Evolutionary conservation across 1,140 invertebrate species (phyloP).

Genomic region (Caenorhabditis briggsae): DNA sequence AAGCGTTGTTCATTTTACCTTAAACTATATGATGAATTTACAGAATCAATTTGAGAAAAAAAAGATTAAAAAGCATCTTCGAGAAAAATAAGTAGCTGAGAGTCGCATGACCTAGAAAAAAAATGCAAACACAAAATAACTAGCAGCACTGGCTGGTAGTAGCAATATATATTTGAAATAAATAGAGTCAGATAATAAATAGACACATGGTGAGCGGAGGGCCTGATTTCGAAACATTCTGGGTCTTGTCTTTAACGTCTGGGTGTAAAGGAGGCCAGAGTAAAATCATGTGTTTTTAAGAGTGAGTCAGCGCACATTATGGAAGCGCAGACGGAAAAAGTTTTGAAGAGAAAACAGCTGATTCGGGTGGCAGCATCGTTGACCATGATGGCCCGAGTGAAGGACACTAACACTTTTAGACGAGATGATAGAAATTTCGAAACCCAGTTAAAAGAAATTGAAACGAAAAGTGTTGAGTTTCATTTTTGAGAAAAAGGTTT

Average conservation of each 20-base stretch:
- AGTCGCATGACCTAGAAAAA: not conserved
- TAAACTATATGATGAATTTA: not conserved
- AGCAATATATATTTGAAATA: constrained; percentile 12
- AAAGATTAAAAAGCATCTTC: not conserved
- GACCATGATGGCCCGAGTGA: not conserved
- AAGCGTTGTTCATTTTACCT: constrained; percentile 28
- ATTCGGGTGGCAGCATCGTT: not conserved
- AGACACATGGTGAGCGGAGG: not conserved
- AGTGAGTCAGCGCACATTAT: not conserved
- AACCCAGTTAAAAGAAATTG: too few species aligned
- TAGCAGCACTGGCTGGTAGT: not conserved
- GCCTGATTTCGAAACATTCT: constrained; percentile 47
- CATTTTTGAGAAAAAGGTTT: too few species aligned
- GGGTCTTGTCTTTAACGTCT: constrained; percentile 1
- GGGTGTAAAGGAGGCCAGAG: not conserved
- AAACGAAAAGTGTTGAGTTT: too few species aligned
- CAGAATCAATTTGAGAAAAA: not conserved
- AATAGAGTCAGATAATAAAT: not conserved
- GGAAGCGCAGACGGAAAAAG: constrained; percentile 5
- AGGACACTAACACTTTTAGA: not conserved
- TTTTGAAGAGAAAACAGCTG: not conserved
- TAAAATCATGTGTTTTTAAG: constrained; percentile 24
- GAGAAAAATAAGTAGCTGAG: constrained; percentile 3
- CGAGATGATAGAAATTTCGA: not conserved
- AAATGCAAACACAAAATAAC: constrained; percentile 33